Conservation (phyloP, 2,797 vertebrate species). For the Oreortyx pictus region DNA sequence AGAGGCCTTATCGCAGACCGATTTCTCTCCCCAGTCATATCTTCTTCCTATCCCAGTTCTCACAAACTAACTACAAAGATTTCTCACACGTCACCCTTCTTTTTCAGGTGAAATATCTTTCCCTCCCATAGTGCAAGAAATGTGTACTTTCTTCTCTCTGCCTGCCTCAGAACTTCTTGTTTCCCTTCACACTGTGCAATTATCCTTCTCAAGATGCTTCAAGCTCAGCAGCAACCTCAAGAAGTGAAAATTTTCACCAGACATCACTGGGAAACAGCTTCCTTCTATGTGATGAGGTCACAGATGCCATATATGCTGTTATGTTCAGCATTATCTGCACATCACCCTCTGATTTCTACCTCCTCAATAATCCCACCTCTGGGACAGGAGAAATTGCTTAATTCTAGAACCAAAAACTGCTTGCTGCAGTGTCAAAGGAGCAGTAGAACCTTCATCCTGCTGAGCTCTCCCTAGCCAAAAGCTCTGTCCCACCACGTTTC, state of each 20-base stretch:
- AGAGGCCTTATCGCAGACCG: background rate
- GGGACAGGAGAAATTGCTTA: background rate
- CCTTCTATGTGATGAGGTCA: background rate
- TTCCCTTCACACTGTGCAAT: slow-evolving; percentile 30
- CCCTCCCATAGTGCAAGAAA: background rate
- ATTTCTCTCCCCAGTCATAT: background rate
- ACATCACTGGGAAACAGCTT: background rate
- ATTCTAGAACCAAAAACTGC: background rate
- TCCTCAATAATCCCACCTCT: background rate
- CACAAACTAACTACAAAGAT: slow-evolving; percentile 10
- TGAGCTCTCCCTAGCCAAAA: background rate
- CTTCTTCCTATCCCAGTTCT: slow-evolving; percentile 11
- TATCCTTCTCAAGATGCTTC: slow-evolving; percentile 34
- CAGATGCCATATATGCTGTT: background rate
- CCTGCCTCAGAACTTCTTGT: background rate
- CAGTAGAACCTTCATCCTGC: background rate
- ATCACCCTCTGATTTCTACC: background rate
- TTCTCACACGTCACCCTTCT: background rate
- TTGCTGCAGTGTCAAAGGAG: background rate
- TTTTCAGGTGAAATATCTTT: background rate
- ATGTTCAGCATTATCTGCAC: background rate
- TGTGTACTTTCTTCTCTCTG: background rate
- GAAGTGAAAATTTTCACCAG: slow-evolving; percentile 17
- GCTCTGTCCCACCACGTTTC: background rate
- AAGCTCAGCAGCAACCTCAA: background rate